phyloP scores from a whole-genome alignment of 1,140 invertebrate genomes.

The Saccostrea echinata region DNA sequence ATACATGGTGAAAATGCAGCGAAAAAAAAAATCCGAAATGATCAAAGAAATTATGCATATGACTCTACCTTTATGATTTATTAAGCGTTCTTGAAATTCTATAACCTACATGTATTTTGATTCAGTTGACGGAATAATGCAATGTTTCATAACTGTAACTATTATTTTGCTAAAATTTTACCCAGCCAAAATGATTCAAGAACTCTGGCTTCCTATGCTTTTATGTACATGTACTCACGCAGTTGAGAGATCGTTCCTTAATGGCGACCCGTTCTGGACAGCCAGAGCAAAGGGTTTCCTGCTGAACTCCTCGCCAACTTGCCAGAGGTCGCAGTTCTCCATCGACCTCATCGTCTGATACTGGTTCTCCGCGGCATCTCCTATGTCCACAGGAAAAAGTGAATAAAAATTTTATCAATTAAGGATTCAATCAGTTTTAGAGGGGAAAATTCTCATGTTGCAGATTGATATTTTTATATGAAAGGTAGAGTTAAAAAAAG shows the following conservation, averaged over 20 bases:
- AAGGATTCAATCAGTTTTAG: too few species aligned
- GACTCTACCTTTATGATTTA: too few species aligned
- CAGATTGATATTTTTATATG: background rate
- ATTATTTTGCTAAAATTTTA: too few species aligned
- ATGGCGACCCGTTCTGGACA: conserved; percentile 95
- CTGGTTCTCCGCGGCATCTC: conserved; percentile 95
- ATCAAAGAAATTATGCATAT: too few species aligned
- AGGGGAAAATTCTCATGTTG: background rate
- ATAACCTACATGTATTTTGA: too few species aligned
- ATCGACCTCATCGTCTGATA: conserved; percentile 90
- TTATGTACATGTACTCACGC: conserved; percentile 72
- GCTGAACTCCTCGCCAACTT: conserved; percentile 96
- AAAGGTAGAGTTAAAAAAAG: background rate
- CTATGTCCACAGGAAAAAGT: conserved; percentile 74
- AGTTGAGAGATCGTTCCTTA: conserved; percentile 82
- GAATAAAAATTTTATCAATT: background rate
- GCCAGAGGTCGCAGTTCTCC: conserved; percentile 94
- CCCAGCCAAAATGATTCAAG: too few species aligned
- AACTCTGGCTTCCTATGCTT: too few species aligned
- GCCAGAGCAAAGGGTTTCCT: conserved; percentile 97
- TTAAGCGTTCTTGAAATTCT: too few species aligned
- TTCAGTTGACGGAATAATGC: too few species aligned
- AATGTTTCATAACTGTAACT: too few species aligned
- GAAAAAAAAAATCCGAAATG: too few species aligned
- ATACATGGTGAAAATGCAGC: too few species aligned